These are phyloP conservation scores for Neotoma lepida DNA, from an alignment of 2,113 vertebrate species.

Conservation along the genomic window DNA sequence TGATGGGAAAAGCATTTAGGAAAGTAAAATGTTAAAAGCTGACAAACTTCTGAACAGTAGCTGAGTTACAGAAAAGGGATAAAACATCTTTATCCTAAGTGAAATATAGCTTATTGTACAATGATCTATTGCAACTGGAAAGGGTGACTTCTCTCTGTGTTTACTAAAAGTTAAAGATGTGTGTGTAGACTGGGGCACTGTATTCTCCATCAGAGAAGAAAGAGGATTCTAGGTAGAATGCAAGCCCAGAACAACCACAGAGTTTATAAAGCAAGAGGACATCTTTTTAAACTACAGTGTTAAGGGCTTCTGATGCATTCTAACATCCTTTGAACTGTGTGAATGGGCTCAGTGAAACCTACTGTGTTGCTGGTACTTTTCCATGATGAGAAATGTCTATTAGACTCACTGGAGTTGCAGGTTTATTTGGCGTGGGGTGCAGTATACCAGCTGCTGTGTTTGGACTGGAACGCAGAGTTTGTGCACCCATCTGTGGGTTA, in stretches of 20 bases:
- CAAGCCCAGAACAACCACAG: background rate
- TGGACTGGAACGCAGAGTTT: background rate
- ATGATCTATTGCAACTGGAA: background rate
- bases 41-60: slow-evolving; percentile 54
- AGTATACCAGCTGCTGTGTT: background rate
- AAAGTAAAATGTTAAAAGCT: slow-evolving; percentile 37
- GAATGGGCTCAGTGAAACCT: background rate
- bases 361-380: background rate
- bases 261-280: slow-evolving; percentile 12
- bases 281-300: background rate
- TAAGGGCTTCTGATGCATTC: background rate
- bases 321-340: background rate
- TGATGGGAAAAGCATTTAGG: background rate
- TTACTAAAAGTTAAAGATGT: slow-evolving; percentile 41
- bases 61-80: slow-evolving; percentile 53
- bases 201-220: background rate
- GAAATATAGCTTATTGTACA: background rate
- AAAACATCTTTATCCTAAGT: slow-evolving; percentile 6
- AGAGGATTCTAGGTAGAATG: background rate
- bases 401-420: background rate
- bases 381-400: background rate
- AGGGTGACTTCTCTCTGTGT: background rate
- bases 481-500: slow-evolving; percentile 34
- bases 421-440: background rate
- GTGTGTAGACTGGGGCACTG: background rate